Evolutionary conservation across 2,113 vertebrate genomes (phyloP).

Genomic region (Hippocampus comes): DNA sequence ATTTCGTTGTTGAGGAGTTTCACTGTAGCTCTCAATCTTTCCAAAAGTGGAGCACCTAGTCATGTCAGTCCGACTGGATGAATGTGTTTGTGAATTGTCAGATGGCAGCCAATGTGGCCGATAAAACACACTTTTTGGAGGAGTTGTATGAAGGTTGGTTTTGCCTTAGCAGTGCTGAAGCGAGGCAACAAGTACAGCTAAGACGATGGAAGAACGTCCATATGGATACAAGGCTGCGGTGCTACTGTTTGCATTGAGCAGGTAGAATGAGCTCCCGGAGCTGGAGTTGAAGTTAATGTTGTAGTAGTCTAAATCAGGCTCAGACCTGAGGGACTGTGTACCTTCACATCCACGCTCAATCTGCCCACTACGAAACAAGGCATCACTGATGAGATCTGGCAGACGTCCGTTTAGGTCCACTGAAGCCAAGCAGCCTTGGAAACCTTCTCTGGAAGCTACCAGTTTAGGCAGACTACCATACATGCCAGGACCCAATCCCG

Average conservation of each 20-base stretch:
- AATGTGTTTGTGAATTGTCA: slow-evolving; percentile 18
- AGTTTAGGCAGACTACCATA: slow-evolving; percentile 92
- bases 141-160: slow-evolving; percentile 21
- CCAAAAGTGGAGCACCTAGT: slow-evolving; percentile 31
- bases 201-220: slow-evolving; percentile 41
- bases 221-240: slow-evolving; percentile 43
- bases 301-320: slow-evolving; percentile 54
- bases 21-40: background rate
- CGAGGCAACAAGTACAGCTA: slow-evolving; percentile 54
- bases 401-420: slow-evolving; percentile 96
- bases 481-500: slow-evolving; percentile 92
- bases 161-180: slow-evolving; percentile 44
- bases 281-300: slow-evolving; percentile 55
- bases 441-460: slow-evolving; percentile 94
- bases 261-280: slow-evolving; percentile 66
- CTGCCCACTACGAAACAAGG: slow-evolving; percentile 93
- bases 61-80: slow-evolving; percentile 15
- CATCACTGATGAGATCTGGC: slow-evolving; percentile 91
- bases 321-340: slow-evolving; percentile 69
- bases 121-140: slow-evolving; percentile 33
- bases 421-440: slow-evolving; percentile 94
- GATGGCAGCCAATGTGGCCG: slow-evolving; percentile 62
- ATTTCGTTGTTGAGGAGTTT: too few species aligned
- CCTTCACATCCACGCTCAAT: slow-evolving; percentile 99
- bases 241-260: slow-evolving; percentile 72